Evolutionary conservation across 2,113 vertebrate species (phyloP).

Genomic region (Sebastes schlegelii): DNA sequence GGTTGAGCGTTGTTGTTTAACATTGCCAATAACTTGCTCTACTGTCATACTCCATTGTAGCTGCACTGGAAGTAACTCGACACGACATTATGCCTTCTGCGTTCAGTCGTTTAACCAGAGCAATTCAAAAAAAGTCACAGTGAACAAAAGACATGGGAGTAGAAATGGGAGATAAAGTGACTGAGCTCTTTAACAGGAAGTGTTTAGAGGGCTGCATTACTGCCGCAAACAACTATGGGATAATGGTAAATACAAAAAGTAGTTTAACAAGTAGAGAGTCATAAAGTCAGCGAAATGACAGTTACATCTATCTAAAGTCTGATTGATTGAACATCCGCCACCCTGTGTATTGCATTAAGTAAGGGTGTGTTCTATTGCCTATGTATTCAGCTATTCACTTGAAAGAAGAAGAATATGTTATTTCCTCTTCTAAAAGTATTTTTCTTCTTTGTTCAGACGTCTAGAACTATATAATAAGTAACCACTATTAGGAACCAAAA

Average conservation of each 20-base stretch:
- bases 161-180: neutral
- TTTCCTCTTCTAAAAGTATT: neutral
- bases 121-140: neutral
- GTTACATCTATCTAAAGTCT: neutral
- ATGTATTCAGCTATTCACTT: neutral
- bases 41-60: neutral
- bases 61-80: neutral
- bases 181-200: neutral
- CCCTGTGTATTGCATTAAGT: neutral
- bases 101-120: neutral
- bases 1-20: neutral
- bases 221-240: neutral
- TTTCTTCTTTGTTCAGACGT: neutral
- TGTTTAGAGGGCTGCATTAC: neutral
- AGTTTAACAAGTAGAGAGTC: neutral
- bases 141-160: neutral
- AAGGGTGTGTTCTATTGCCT: no score
- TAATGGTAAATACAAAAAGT: neutral
- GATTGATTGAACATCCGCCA: neutral
- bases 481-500: neutral
- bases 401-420: neutral
- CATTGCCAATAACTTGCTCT: conserved; percentile 1
- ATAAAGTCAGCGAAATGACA: neutral
- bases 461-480: neutral
- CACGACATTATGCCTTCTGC: neutral